Evolutionary conservation across 23 tunicate genomes (phyloP), one percentile per base, ranked within the genome.

Genomic region (Halocynthia aurantium): DNA sequence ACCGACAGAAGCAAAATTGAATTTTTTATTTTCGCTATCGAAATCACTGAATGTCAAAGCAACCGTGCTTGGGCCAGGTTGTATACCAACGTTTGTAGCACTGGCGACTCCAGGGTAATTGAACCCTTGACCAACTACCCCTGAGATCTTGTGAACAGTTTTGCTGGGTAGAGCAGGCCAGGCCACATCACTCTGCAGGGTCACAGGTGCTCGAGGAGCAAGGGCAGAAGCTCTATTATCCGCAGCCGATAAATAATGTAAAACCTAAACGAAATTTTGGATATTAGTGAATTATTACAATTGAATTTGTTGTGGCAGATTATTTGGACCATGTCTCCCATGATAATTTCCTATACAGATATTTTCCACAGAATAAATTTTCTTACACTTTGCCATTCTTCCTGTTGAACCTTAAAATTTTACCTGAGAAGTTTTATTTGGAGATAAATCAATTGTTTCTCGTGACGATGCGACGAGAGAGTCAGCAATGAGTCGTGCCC

Each of bases 401-500:
- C 44, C 4, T 31, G 44, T 31, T 31, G 44, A 31, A 1, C 44
- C 44, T 31, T 13, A 13, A n/a, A n/a, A 9, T 20, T 8, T 65
- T 5, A 15, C 70, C 70, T 65, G 49, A 10, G 70, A 65, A 65
- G 70, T 65, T 15, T 65, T 11, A 9, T 49, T 49, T 20, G 22
- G 70, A 20, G n/a, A 8, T 65, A 20, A 49, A 15, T 65, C 70
- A 2, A 65, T 15, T 49, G 70, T 5, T 15, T 65, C 70, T 15
- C 31, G 22, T 9, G 70, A 40, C 9, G 70, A 65, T 9, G 70
- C 70, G 10, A 65, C 70, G 31, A 65, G 70, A 20, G 70, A 65
- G 31, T 65, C 70, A 10, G 70, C 70, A 8, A 65, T 65, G 9
- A 65, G 70, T 65, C 70, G 22, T 20, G 70, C 70, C 9, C 70